Base-by-base conservation (phyloP, 2,888 invertebrate genomes). In the Archips crataeganus region DNA sequence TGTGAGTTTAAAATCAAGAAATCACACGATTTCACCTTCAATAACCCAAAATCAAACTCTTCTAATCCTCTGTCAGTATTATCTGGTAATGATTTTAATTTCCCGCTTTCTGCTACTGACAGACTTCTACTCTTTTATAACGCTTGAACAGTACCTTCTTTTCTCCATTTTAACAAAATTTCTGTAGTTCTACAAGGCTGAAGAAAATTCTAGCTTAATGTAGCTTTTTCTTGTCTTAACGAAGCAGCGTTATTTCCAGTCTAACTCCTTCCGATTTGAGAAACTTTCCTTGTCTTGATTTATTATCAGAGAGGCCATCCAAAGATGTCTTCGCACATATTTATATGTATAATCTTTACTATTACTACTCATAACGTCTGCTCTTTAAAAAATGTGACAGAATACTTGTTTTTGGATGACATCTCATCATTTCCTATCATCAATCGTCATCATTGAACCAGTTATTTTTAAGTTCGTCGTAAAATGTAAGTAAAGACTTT, bases 401-500 rank as follows among this genome's bases (percentile, higher is more conserved):
- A n/a, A 10, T 5, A 36, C 15, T 36, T 11, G 8, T 45, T 10
- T 45, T 45, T 45, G 10, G 2, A 32, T 42, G 23, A 23, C 42
- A n/a, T 34, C 60, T 63, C 47, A 47, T 32, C 63, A 47, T 32
- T 23, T 11, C 23, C 13, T 11, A 39, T 62, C 61, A 39, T 62
- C 15, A 39, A n/a, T 62, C 42, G 47, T 47, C 42, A 62, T 11
- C 42, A 62, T 42, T n/a, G 42, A 13, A 15, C 42, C 62, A 45
- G 15, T 42, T 62, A 62, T 11, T 23, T 47, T 63, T 63, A 63
- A 47, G 34, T 32, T 32, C 47, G 8, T n/a, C 63, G 47, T 34
- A 32, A n/a, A n/a, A 47, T n/a, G 63, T 63, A 49, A 63, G 63
- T 63, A 34, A 60, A 42, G 42, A n/a, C 2, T 63, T 63, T 47